Evolutionary conservation across 2,888 invertebrate genomes (phyloP), one percentile per base, ranked within the genome.

Genomic region (Chrysolina oricalcia): DNA sequence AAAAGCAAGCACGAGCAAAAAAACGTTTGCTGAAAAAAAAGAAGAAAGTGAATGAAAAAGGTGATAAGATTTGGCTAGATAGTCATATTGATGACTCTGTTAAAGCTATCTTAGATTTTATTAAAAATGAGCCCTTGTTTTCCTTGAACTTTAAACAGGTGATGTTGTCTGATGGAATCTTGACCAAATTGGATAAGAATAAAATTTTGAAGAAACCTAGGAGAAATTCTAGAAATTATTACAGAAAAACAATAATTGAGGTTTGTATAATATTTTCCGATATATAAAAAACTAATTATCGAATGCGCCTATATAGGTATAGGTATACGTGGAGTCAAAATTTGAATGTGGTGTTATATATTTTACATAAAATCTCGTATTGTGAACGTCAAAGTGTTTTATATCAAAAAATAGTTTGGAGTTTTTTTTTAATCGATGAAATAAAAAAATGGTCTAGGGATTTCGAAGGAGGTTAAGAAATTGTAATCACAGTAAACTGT

Each of bases 61-160:
- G 76, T 5, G 81, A 82, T 13, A 35, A 72, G n/a, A 65, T 77
- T 8, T 83, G 81, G 83, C 35, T 80, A 21, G 78, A 74, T 11
- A 77, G 80, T 1, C 80, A 81, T 73, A 81, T 82, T n/a, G 67
- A 75, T 13, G 70, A 76, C 8, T 75, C 82, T 5, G 79, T 82
- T 48, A 68, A 73, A 62, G 78, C 72, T 23, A 84, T 87, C 27
- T 70, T 85, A 15, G 78, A 84, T 17, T 86, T 81, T 70, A 81
- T 87, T 8, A 77, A 81, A 70, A 81, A 84, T 27, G 83, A 85
- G 71, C 85, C 84, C 0, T 62, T 84, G 35, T 83, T 84, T 62
- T 73, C 82, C 6, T 78, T 87, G 10, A 87, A 86, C 67, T 87
- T 83, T 69, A 85, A 85, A 72, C 87, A 87, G 73, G 78, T 86